Evolutionary conservation across 2,113 vertebrate species (phyloP).

Genomic region (Brachypodius melanocephalos): DNA sequence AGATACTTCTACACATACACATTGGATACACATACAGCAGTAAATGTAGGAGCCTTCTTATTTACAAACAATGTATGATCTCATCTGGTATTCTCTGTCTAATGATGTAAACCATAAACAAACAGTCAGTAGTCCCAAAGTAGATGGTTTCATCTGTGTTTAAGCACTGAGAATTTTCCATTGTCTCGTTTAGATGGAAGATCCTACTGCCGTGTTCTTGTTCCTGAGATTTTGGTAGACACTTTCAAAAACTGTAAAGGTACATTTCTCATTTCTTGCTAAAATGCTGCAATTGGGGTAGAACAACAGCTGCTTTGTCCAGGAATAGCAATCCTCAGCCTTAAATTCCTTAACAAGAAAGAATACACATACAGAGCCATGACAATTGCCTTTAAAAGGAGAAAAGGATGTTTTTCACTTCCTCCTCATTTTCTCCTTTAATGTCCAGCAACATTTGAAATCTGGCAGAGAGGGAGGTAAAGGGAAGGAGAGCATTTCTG

Average conservation of each 20-base stretch:
- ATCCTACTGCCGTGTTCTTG: background rate
- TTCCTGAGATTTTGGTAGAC: background rate
- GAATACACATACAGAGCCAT: background rate
- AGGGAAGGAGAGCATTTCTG: background rate
- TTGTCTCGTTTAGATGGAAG: background rate
- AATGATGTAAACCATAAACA: background rate
- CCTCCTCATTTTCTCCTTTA: background rate
- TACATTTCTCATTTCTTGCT: background rate
- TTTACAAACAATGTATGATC: background rate
- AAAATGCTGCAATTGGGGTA: background rate
- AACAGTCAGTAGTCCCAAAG: background rate
- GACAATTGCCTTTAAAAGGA: background rate
- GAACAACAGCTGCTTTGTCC: background rate
- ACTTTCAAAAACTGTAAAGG: background rate
- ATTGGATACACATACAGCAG: background rate
- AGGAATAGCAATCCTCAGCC: background rate
- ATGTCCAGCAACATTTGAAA: background rate
- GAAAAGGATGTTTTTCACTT: background rate
- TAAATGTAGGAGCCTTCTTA: background rate
- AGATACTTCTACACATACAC: fast-evolving
- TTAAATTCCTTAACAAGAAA: background rate
- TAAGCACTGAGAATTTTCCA: background rate
- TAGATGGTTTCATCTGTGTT: background rate
- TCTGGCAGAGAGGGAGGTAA: background rate
- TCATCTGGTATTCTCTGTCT: background rate